Evolutionary conservation across 37 sponge, comb jelly and placozoan species (phyloP).

Genomic region (Hormiphora californensis): DNA sequence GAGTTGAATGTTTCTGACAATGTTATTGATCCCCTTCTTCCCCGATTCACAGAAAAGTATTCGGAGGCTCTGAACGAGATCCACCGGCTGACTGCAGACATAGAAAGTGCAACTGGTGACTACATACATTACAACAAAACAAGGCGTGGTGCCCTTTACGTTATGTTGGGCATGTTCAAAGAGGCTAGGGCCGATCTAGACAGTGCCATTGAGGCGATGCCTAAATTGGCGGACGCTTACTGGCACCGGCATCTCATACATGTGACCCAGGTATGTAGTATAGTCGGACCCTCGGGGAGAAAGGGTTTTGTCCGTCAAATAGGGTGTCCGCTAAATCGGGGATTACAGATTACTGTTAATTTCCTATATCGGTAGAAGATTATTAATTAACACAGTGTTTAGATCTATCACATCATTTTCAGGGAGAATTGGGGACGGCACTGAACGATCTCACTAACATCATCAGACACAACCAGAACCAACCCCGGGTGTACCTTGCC

Average conservation of each 20-base stretch:
- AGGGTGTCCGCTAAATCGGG: too few species aligned
- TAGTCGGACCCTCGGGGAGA: background rate
- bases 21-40: too few species aligned
- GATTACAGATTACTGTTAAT: too few species aligned
- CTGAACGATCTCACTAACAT: conserved; percentile 63
- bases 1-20: too few species aligned
- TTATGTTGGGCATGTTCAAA: conserved; percentile 65
- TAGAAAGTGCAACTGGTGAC: conserved; percentile 5
- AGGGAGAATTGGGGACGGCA: conserved; percentile 56
- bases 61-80: conserved; percentile 37
- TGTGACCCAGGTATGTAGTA: conserved; percentile 56
- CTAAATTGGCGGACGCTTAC: conserved; percentile 65
- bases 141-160: conserved; percentile 34
- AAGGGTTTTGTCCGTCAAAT: background rate
- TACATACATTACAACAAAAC: conserved; percentile 30
- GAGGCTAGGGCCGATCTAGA: conserved; percentile 63
- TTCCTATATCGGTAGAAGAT: too few species aligned
- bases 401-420: background rate
- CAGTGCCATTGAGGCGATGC: conserved; percentile 61
- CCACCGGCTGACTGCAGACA: conserved; percentile 11
- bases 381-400: background rate
- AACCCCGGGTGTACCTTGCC: conserved; percentile 60
- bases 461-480: conserved; percentile 63
- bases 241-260: conserved; percentile 73
- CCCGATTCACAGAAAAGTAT: conserved; percentile 1